phyloP scores from a whole-genome alignment of 2,888 invertebrate species.

The Vanessa cardui region DNA sequence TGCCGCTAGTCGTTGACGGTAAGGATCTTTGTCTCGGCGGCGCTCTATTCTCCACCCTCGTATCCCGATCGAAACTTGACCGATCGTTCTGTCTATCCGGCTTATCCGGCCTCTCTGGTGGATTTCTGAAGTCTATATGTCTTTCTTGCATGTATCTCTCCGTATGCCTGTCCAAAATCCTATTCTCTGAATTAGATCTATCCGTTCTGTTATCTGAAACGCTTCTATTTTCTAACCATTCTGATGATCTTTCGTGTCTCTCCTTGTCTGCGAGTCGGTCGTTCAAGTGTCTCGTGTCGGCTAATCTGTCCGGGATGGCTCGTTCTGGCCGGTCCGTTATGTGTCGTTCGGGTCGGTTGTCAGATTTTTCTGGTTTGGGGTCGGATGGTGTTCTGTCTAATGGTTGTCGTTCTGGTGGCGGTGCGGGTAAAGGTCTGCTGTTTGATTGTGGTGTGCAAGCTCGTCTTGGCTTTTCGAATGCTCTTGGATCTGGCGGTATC shows the following conservation, averaged over 20 bases:
- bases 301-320: constrained; percentile 5
- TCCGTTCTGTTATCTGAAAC: constrained; percentile 35
- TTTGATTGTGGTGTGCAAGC: constrained; percentile 75
- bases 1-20: constrained; percentile 64
- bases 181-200: constrained; percentile 44
- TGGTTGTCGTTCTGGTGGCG: constrained; percentile 61
- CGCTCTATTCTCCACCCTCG: constrained; percentile 59
- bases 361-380: constrained; percentile 37
- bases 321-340: constrained; percentile 15
- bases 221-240: constrained; percentile 34
- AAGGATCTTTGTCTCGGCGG: constrained; percentile 73
- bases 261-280: constrained; percentile 30
- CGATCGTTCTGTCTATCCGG: constrained; percentile 46
- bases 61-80: constrained; percentile 51
- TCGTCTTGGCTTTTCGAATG: constrained; percentile 74
- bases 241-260: constrained; percentile 16
- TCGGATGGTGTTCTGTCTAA: constrained; percentile 38
- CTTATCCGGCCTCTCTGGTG: constrained; percentile 63
- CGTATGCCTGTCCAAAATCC: constrained; percentile 36
- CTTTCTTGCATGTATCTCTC: constrained; percentile 42
- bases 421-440: constrained; percentile 72
- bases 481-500: constrained; percentile 76
- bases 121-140: constrained; percentile 54
- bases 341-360: constrained; percentile 24
- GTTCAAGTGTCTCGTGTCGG: constrained; percentile 23